Conservation (phyloP, 2,113 vertebrate genomes). For the Carassius carassius region DNA sequence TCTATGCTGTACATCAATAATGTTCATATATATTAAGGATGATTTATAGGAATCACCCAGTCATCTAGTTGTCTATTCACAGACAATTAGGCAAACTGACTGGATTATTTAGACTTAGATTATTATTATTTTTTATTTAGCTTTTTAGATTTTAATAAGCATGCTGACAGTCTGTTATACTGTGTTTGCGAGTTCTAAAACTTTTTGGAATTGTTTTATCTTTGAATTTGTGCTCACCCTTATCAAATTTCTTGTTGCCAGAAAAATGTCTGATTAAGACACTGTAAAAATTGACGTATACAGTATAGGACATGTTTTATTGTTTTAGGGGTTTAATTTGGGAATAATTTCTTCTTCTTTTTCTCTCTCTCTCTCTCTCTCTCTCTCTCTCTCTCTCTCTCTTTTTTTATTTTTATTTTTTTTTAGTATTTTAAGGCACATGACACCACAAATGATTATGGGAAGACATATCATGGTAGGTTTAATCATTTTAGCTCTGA, state of each 20-base stretch:
- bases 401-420: conserved; percentile 20
- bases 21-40: neutral
- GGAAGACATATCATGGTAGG: conserved; percentile 86
- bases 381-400: too few species aligned
- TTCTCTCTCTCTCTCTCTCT: too few species aligned
- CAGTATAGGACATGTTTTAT: neutral
- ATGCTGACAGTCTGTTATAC: neutral
- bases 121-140: neutral
- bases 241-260: neutral
- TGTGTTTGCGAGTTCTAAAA: neutral
- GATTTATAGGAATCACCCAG: neutral
- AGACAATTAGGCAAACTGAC: neutral
- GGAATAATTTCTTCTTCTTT: neutral
- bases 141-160: neutral
- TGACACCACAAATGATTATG: conserved; percentile 78
- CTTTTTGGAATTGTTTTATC: neutral
- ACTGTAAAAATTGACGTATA: neutral
- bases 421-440: conserved; percentile 88
- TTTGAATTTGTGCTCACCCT: neutral
- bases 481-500: conserved; percentile 5
- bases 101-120: neutral
- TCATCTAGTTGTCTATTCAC: neutral
- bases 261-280: neutral
- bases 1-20: neutral
- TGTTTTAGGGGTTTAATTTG: neutral